Conservation (phyloP, 2,888 invertebrate species). For the Bellardia bayeri region DNA sequence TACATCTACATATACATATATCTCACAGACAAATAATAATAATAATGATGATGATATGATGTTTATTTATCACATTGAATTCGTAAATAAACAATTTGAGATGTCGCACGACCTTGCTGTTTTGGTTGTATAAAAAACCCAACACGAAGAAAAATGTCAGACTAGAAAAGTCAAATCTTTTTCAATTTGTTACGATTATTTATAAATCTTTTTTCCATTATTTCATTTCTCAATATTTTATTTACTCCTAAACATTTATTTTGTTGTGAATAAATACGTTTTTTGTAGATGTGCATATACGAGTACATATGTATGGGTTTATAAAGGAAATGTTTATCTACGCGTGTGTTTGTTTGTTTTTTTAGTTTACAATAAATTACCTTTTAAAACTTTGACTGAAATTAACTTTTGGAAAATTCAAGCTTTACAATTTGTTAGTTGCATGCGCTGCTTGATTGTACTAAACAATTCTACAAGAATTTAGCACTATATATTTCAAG, state of each 20-base stretch:
- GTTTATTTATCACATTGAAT: slow-evolving; percentile 55
- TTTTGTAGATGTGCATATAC: not conserved
- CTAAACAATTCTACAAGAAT: not conserved
- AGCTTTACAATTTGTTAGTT: slow-evolving; percentile 47
- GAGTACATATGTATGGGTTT: not conserved
- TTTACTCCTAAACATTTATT: slow-evolving; percentile 5
- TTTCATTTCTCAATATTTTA: slow-evolving; percentile 1
- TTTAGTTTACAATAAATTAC: slow-evolving; percentile 44
- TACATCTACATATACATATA: no score
- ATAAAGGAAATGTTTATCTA: not conserved
- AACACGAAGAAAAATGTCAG: slow-evolving; percentile 13
- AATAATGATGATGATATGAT: slow-evolving; percentile 22
- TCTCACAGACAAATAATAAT: slow-evolving; percentile 11
- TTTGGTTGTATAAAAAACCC: not conserved
- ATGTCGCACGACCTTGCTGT: not conserved
- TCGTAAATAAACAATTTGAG: slow-evolving; percentile 50
- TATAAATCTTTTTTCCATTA: slow-evolving; percentile 39
- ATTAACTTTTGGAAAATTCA: slow-evolving; percentile 47
- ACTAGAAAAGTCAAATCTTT: slow-evolving; percentile 25
- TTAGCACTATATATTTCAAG: not conserved
- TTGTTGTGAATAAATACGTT: not conserved
- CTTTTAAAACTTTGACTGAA: slow-evolving; percentile 46
- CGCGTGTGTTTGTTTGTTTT: slow-evolving; percentile 16
- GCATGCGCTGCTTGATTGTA: not conserved
- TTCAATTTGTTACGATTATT: slow-evolving; percentile 61